Evolutionary conservation across 2,888 invertebrate genomes (phyloP), one percentile per base, ranked within the genome.

Genomic region (Drosophila neonasuta): DNA sequence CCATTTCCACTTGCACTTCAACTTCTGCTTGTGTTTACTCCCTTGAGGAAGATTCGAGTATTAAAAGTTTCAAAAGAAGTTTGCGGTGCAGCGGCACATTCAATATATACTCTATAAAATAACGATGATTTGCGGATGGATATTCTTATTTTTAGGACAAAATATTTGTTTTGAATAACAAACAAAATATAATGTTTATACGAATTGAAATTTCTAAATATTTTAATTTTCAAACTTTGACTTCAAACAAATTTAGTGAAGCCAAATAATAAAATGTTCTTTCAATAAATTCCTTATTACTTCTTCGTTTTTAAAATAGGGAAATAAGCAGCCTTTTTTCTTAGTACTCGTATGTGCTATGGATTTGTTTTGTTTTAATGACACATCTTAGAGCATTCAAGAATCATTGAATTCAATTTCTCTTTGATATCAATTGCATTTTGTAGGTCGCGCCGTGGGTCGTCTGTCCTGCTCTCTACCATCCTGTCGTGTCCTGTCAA

Each of bases 1-100:
- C 69, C 73, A 75, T 82, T 79, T 82, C 77, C 83, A 75, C 83
- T 77, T 84, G 79, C 74, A 86, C 82, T 74, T 81, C 68, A 71
- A 67, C 64, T 70, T 6, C 24, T 48, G 54, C 72, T 24, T 9
- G 42, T 51, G 77, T 68, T 74, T 77, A 72, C 77, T 55, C 58
- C 41, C 65, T 44, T 32, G 51, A 36, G 17, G 46, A 39, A 39
- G 42, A 32, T 44, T 34, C 54, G 50, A 63, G 57, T 60, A 55
- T 67, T 34, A 57, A 48, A 74, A 71, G 52, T 71, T 76, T 46
- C 34, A 7, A 20, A 54, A 49, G 52, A 59, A 30, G 50, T 51
- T 66, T 48, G 56, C 36, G 52, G 10, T 60, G 45, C 41, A 55
- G 8, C 8, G 41, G 8, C 7, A 24, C 17, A 24, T 32, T 29